Conservation (phyloP, 2,113 vertebrate genomes). For the Gadus macrocephalus region DNA sequence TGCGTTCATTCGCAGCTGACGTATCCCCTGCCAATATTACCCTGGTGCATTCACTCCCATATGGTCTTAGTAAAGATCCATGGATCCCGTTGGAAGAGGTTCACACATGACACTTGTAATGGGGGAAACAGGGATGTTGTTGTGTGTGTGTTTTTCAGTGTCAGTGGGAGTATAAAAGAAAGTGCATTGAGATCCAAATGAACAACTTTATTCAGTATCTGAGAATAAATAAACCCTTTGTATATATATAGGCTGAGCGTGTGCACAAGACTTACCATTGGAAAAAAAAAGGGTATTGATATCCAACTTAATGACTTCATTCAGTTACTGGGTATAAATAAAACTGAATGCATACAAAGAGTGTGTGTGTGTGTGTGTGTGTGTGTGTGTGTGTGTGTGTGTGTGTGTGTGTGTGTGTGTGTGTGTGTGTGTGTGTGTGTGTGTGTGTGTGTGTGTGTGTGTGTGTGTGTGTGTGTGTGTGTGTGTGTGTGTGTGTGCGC, state of each 20-base stretch:
- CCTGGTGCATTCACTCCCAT: slow-evolving; percentile 13
- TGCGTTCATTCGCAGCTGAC: not conserved
- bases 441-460: not conserved
- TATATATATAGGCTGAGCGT: slow-evolving; percentile 1
- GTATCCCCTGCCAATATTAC: slow-evolving; percentile 5
- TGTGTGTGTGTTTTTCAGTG: not conserved
- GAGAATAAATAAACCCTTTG: not conserved
- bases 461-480: not conserved
- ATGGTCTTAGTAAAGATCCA: slow-evolving; percentile 22
- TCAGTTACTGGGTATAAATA: not conserved
- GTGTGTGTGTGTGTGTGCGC: not conserved
- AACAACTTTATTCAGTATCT: slow-evolving; percentile 12
- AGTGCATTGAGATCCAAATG: not conserved
- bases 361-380: not conserved
- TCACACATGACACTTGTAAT: not conserved
- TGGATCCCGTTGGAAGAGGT: not conserved
- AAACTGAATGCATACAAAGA: not conserved
- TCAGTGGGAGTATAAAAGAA: too few species aligned
- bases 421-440: not conserved
- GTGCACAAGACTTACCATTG: slow-evolving; percentile 75
- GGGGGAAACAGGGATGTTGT: not conserved
- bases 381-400: not conserved
- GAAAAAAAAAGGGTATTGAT: slow-evolving; percentile 32
- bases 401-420: not conserved
- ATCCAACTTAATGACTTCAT: slow-evolving; percentile 9